Percentiles rank a stretch among this genome's conserved stretches.
These are phyloP conservation scores for Thera obeliscata DNA, from an alignment of 2,888 invertebrate genomes.

Conservation along the genomic window DNA sequence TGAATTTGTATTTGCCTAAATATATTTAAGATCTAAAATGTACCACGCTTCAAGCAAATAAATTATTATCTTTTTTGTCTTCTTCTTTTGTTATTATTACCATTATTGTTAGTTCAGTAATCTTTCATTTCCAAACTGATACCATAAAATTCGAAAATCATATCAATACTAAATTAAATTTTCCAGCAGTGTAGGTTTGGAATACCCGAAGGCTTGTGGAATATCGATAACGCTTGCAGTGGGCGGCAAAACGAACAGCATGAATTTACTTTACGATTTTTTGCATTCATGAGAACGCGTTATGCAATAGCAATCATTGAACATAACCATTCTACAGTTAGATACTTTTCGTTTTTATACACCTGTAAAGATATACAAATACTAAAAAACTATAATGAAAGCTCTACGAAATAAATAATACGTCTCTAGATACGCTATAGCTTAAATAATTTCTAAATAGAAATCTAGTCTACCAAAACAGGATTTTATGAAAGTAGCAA, in stretches of 20 bases:
- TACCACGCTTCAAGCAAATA: too few species aligned
- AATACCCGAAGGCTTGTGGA: conserved; percentile 17
- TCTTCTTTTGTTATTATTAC: too few species aligned
- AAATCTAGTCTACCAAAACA: conserved; percentile 2
- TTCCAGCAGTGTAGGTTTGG: conserved; percentile 8
- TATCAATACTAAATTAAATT: background rate
- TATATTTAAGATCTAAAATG: too few species aligned
- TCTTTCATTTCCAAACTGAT: background rate
- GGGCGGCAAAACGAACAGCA: conserved; percentile 21
- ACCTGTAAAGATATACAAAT: background rate
- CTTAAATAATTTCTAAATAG: too few species aligned
- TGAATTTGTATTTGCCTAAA: too few species aligned
- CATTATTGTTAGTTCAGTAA: too few species aligned
- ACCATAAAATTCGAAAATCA: background rate
- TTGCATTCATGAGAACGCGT: conserved; percentile 1
- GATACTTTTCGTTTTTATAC: background rate
- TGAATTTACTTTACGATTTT: background rate
- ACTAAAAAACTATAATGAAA: background rate
- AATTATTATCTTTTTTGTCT: too few species aligned
- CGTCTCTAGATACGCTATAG: too few species aligned
- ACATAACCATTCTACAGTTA: background rate
- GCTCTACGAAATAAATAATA: conserved; percentile 9
- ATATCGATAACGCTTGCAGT: conserved; percentile 26
- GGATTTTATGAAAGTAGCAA: conserved; percentile 17
- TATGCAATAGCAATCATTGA: background rate